These are phyloP conservation scores for Noctuana brunneofusca DNA, from an alignment of 2,888 invertebrate genomes.

Conservation along the genomic window DNA sequence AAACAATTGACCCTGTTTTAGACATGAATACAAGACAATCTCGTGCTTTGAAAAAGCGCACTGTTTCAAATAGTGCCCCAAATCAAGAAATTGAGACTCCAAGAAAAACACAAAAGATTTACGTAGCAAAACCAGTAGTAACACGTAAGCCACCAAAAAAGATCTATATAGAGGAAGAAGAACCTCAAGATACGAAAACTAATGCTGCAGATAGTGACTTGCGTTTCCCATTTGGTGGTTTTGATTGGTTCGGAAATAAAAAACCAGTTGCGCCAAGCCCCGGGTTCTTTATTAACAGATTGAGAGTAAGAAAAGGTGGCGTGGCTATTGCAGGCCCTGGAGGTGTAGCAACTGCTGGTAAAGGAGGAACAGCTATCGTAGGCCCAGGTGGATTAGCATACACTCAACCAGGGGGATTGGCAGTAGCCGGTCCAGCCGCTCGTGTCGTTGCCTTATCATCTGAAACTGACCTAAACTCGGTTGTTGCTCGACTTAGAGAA, in stretches of 20 bases:
- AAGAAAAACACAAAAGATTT: constrained; percentile 56
- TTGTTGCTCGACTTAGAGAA: constrained; percentile 71
- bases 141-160: constrained; percentile 54
- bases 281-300: constrained; percentile 86
- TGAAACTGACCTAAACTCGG: constrained; percentile 81
- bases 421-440: constrained; percentile 89
- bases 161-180: constrained; percentile 41
- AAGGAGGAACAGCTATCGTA: constrained; percentile 91
- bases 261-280: constrained; percentile 72
- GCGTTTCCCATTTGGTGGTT: constrained; percentile 56
- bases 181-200: constrained; percentile 52
- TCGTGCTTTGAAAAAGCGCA: constrained; percentile 64
- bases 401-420: constrained; percentile 88
- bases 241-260: constrained; percentile 58
- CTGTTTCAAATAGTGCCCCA: constrained; percentile 48
- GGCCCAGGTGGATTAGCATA: constrained; percentile 90
- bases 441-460: constrained; percentile 87
- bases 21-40: constrained; percentile 50
- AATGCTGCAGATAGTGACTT: constrained; percentile 53
- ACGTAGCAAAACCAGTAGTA: constrained; percentile 47
- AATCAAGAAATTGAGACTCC: constrained; percentile 50
- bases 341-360: constrained; percentile 91
- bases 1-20: constrained; percentile 6
- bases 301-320: constrained; percentile 88
- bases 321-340: constrained; percentile 92